Percentiles rank a stretch among this genome's conserved stretches.
phyloP scores from a whole-genome alignment of 2,797 vertebrate genomes.

The Malurus leucopterus region DNA sequence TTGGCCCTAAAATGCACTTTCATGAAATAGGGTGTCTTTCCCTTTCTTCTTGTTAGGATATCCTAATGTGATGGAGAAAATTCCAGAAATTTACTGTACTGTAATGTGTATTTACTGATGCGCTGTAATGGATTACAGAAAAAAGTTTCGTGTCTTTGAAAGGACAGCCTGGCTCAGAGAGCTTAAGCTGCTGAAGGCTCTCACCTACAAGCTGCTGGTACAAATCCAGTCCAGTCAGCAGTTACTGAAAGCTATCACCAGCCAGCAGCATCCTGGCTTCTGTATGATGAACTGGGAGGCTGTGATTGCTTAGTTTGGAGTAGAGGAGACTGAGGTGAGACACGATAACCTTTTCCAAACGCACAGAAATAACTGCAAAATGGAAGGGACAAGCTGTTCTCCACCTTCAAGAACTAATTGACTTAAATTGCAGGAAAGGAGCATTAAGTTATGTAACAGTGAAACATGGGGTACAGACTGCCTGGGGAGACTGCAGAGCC shows the following conservation, averaged over 20 bases:
- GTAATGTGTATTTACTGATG: neutral
- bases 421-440: neutral
- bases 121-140: neutral
- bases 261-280: slow-evolving; percentile 9
- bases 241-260: slow-evolving; percentile 12
- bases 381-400: neutral
- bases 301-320: slow-evolving; percentile 18
- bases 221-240: slow-evolving; percentile 33
- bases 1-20: neutral
- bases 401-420: neutral
- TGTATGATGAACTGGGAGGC: neutral
- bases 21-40: neutral
- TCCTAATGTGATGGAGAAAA: neutral
- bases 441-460: neutral
- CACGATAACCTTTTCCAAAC: neutral
- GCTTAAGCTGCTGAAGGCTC: neutral
- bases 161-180: neutral
- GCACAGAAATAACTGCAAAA: slow-evolving; percentile 1
- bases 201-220: slow-evolving; percentile 6
- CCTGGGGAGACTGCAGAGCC: neutral
- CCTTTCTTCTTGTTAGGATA: slow-evolving; percentile 21
- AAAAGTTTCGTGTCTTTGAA: neutral
- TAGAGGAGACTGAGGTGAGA: neutral
- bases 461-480: neutral
- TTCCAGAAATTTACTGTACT: slow-evolving; percentile 5